Percentiles rank a stretch among this genome's conserved stretches.
Conservation (phyloP, 2,113 vertebrate genomes). For the Gymnocephalus cernua region DNA sequence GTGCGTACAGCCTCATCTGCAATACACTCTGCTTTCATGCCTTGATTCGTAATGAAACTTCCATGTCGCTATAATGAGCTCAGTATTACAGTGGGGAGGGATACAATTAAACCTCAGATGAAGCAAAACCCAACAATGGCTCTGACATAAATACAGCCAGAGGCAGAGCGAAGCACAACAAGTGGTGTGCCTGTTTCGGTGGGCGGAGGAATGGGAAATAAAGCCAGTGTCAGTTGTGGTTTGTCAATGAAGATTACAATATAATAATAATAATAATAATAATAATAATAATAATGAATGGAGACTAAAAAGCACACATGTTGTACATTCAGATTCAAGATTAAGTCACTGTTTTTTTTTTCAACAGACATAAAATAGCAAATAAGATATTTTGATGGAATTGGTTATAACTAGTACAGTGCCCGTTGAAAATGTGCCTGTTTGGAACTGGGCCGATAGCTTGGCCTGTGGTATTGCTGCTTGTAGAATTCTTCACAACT, state of each 20-base stretch:
- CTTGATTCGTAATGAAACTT: slow-evolving; percentile 51
- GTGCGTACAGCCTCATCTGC: slow-evolving; percentile 37
- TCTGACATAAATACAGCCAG: slow-evolving; percentile 41
- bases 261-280: background rate
- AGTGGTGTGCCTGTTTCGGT: slow-evolving; percentile 17
- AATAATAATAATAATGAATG: slow-evolving; percentile 1
- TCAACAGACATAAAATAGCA: background rate
- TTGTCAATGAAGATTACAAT: slow-evolving; percentile 45
- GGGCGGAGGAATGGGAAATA: slow-evolving; percentile 9
- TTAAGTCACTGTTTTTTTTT: background rate
- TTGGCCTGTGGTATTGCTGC: no score
- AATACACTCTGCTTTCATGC: slow-evolving; percentile 48
- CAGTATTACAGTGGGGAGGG: slow-evolving; percentile 43
- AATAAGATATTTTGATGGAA: background rate
- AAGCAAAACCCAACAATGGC: slow-evolving; percentile 44
- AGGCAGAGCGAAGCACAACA: slow-evolving; percentile 23
- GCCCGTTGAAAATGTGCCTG: no score
- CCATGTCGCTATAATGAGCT: slow-evolving; percentile 46
- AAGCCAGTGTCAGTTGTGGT: slow-evolving; percentile 52
- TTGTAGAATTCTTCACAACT: no score
- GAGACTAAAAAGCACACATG: slow-evolving; percentile 27
- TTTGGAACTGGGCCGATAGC: no score
- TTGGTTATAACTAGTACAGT: no score
- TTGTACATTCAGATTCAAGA: background rate
- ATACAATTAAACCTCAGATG: slow-evolving; percentile 53